Evolutionary conservation across 64 coral and sea anemone species (phyloP).

Genomic region (Stylophora pistillata): DNA sequence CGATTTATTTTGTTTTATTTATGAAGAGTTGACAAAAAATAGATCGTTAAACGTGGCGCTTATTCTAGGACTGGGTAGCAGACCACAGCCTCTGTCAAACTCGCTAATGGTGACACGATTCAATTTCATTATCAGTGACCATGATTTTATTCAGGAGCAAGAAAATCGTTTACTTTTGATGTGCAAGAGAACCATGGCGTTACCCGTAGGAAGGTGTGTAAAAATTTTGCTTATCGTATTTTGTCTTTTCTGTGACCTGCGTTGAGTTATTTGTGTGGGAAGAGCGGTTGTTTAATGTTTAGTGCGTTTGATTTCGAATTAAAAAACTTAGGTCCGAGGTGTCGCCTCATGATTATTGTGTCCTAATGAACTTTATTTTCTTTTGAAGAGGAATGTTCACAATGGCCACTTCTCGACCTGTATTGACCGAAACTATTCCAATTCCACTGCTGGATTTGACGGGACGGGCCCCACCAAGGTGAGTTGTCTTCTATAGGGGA

Average conservation of each 20-base stretch:
- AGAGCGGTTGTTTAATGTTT: no score
- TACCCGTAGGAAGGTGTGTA: constrained; percentile 88
- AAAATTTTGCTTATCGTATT: not conserved
- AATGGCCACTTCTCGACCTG: constrained; percentile 90
- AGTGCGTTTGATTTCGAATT: no score
- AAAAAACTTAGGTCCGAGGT: no score
- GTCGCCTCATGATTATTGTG: not conserved
- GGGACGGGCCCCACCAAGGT: constrained; percentile 90
- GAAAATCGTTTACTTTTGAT: constrained; percentile 83
- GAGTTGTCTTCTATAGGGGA: not conserved
- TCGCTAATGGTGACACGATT: not conserved
- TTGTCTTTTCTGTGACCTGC: no score
- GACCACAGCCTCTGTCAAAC: not conserved
- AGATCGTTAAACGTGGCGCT: no score
- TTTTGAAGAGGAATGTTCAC: constrained; percentile 93
- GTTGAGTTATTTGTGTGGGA: no score
- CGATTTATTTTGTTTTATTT: no score
- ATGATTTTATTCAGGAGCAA: constrained; percentile 97
- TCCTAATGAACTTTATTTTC: not conserved
- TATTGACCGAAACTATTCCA: constrained; percentile 87
- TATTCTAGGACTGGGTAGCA: no score
- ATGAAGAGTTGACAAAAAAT: no score
- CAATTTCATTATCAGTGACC: constrained; percentile 72
- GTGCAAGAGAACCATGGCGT: constrained; percentile 91
- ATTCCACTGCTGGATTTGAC: constrained; percentile 88